Evolutionary conservation across 2,888 invertebrate genomes (phyloP), one percentile per base, ranked within the genome.

Genomic region (Dexiosoma caninum): DNA sequence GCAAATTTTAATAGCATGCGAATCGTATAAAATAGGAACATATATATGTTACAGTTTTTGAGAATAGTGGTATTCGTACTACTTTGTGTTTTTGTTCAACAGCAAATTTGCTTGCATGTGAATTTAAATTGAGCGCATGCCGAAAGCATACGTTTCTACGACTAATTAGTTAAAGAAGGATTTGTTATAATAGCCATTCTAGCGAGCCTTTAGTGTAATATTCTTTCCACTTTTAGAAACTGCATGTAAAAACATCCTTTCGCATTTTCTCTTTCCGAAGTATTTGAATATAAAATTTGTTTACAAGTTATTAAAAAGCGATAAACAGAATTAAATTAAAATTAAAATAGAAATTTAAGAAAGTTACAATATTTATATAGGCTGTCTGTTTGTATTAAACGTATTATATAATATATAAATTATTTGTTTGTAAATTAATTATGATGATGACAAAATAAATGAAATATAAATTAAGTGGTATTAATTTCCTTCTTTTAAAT

Each of bases 341-440:
- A 46, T 8, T 2, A 44, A 44, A 60, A 30, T 12, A n/a, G 14
- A 35, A 62, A 46, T 10, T 12, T 6, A 27, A n/a, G n/a, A n/a
- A 64, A 16, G n/a, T 49, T 66, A 53, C 19, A 53, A 42, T 40
- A 16, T 30, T 55, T 30, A 30, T 37, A 59, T 16, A 16, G 16
- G 40, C 30, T 30, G 7, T 67, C 14, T 32, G 21, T 21, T 32
- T 21, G 21, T 21, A 64, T n/a, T 49, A 35, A 35, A 37, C 35
- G 30, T 27, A 1, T 42, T 37, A 51, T 57, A 70, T 32, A 64
- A 49, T 32, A 7, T 8, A 60, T 66, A 37, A 64, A 53, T 70
- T 76, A 69, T 71, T 60, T 76, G 16, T 55, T 35, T 66, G 23
- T 57, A 74, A 64, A 64, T 16, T 44, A 64, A 75, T 78, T 49